A percentile compares a stretch with the other conserved stretches of the same genome.
These are phyloP conservation scores for Hydractinia echinata DNA, from an alignment of 30 jellyfish, hydroid and myxozoan species.

Conservation along the genomic window DNA sequence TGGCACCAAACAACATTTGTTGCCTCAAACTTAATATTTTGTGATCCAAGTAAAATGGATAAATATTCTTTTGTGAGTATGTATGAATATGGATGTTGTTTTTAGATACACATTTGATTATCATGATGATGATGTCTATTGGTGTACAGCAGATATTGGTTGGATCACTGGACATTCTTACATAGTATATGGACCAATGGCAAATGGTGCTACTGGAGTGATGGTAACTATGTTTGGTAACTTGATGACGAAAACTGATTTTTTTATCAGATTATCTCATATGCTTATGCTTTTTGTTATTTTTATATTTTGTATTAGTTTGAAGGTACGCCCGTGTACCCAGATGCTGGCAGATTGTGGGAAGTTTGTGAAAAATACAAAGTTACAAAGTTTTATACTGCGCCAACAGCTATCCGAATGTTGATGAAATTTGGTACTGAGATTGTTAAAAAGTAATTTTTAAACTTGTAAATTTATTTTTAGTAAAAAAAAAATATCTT, in stretches of 20 bases:
- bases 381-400: constrained; percentile 78
- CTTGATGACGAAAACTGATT: neutral
- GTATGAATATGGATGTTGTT: neutral
- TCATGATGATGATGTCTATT: constrained; percentile 72
- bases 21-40: too few species aligned
- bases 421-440: constrained; percentile 86
- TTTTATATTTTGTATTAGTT: constrained; percentile 38
- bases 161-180: constrained; percentile 99
- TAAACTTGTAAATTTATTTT: neutral
- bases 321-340: constrained; percentile 95
- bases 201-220: constrained; percentile 93
- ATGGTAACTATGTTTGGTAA: constrained; percentile 39
- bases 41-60: neutral
- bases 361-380: constrained; percentile 80
- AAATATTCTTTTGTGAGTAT: neutral
- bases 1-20: too few species aligned
- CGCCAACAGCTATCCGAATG: constrained; percentile 97
- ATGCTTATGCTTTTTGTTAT: neutral
- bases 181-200: constrained; percentile 96
- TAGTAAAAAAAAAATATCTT: too few species aligned
- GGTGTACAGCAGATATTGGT: constrained; percentile 99
- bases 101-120: constrained; percentile 81
- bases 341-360: constrained; percentile 99
- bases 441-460: constrained; percentile 57
- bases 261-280: neutral